Evolutionary conservation across 2,113 vertebrate genomes (phyloP).

Genomic region (Sprattus sprattus): DNA sequence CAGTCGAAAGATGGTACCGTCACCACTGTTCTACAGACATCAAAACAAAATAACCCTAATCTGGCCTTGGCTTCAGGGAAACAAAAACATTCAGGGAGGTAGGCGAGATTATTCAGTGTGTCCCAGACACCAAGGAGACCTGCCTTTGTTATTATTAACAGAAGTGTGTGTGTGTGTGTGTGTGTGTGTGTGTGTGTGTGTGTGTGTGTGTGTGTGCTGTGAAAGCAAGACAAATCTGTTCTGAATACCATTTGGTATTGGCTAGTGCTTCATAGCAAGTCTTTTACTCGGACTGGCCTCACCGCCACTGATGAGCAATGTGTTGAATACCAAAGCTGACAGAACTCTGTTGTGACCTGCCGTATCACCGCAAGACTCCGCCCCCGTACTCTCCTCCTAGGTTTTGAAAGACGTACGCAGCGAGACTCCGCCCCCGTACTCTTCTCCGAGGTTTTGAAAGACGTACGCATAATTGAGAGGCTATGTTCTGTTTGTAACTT

Average conservation of each 20-base stretch:
- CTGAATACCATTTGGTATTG: not conserved
- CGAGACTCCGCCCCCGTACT: not conserved
- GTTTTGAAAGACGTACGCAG: not conserved
- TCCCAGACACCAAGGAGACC: not conserved
- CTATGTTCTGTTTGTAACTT: not conserved
- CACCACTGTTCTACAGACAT: not conserved
- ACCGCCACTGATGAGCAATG: not conserved
- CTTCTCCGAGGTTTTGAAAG: not conserved
- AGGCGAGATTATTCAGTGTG: not conserved
- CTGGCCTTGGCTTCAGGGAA: not conserved
- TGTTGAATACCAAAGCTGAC: not conserved
- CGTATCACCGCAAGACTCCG: not conserved
- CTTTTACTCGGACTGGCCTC: not conserved
- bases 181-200: no score
- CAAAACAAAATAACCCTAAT: not conserved
- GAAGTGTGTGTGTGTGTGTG: no score
- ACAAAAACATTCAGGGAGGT: not conserved
- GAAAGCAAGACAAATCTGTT: conserved; percentile 8
- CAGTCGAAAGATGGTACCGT: not conserved
- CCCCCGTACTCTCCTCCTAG: not conserved
- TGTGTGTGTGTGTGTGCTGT: no score
- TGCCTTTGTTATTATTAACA: not conserved
- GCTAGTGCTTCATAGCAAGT: not conserved
- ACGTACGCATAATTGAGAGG: not conserved
- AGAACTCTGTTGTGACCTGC: not conserved